Percentiles rank a stretch among this genome's conserved stretches.
Evolutionary conservation across 2,797 vertebrate genomes (phyloP).

Genomic region (Poeciliopsis infans): DNA sequence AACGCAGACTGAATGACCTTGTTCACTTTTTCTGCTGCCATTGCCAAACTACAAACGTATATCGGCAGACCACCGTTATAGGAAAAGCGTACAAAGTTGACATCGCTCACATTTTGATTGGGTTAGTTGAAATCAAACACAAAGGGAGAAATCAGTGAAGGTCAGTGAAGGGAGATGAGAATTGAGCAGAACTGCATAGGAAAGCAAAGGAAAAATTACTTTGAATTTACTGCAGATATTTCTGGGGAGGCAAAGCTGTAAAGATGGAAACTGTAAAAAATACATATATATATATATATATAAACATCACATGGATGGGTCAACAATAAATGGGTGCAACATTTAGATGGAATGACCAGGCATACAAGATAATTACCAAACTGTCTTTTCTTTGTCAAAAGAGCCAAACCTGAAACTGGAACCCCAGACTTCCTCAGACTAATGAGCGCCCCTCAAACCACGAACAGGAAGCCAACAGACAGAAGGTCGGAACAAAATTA

Average conservation of each 20-base stretch:
- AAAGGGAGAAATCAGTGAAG: too few relatives aligned
- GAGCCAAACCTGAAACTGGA: background rate
- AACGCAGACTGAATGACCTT: too few relatives aligned
- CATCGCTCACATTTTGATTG: background rate
- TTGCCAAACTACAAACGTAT: too few relatives aligned
- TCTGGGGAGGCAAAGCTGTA: background rate
- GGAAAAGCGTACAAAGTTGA: background rate
- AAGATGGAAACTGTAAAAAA: background rate
- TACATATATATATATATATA: too few relatives aligned
- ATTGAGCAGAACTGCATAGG: background rate
- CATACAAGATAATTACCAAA: background rate
- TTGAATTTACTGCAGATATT: background rate
- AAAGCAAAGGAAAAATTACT: background rate
- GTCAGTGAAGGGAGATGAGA: background rate
- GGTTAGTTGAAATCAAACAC: background rate
- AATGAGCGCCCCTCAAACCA: background rate
- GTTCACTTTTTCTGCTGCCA: too few relatives aligned
- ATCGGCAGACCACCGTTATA: background rate
- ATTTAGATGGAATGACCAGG: background rate
- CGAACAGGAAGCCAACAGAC: slow-evolving; percentile 22
- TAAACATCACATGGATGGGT: background rate
- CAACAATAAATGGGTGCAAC: background rate
- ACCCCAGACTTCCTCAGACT: background rate
- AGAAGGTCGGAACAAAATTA: slow-evolving; percentile 26
- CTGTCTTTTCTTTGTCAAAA: background rate